Conservation (phyloP, 2,888 invertebrate species). For the Penaeus monodon region DNA sequence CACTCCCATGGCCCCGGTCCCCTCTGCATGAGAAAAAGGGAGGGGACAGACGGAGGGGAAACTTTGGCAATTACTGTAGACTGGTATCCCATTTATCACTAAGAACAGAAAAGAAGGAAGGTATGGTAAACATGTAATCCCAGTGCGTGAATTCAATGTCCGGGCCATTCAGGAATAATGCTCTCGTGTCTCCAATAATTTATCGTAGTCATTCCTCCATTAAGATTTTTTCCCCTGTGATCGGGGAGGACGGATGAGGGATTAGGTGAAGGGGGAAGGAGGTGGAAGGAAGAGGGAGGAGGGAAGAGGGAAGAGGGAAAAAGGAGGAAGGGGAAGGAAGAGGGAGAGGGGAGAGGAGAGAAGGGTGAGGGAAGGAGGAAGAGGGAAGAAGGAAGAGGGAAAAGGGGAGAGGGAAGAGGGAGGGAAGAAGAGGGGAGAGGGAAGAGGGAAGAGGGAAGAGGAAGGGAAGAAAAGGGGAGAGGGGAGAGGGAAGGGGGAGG, state of each 20-base stretch:
- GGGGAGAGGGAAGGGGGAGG: not conserved
- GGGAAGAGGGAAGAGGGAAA: not conserved
- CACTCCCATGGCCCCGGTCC: not conserved
- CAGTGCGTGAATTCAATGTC: too few relatives aligned
- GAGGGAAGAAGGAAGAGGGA: not conserved
- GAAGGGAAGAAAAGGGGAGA: not conserved
- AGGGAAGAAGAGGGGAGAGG: not conserved
- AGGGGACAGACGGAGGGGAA: not conserved
- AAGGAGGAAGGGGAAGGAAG: not conserved
- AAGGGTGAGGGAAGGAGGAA: not conserved
- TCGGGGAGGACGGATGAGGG: not conserved
- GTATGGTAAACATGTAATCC: not conserved
- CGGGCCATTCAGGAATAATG: too few relatives aligned
- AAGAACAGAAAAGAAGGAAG: not conserved
- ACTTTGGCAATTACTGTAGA: not conserved
- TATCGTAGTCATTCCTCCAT: not conserved
- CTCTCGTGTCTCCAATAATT: too few relatives aligned
- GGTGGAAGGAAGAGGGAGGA: not conserved
- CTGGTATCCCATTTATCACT: not conserved
- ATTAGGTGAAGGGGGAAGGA: not conserved
- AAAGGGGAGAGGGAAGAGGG: not conserved
- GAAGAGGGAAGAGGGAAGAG: not conserved
- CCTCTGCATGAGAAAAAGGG: not conserved
- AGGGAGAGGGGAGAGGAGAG: not conserved
- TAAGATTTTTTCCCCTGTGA: not conserved